A percentile compares a stretch with the other conserved stretches of the same genome.
These are phyloP conservation scores for Rhabditoides inermis DNA, from an alignment of 2,888 invertebrate genomes.

Conservation along the genomic window DNA sequence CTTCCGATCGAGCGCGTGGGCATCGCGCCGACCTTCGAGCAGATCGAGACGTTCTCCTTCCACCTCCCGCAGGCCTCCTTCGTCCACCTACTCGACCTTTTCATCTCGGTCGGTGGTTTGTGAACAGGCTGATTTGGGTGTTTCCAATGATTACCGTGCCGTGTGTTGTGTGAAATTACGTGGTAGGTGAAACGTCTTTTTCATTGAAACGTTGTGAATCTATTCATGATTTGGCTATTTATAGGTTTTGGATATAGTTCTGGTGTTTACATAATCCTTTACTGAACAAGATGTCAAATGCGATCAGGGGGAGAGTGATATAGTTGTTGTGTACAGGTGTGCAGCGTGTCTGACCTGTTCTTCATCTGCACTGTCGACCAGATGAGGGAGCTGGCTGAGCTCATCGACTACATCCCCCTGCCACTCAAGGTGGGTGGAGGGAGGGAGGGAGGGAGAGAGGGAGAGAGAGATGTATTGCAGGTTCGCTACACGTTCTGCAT, in stretches of 20 bases:
- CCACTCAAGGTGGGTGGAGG: slow-evolving; percentile 68
- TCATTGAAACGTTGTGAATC: too few relatives aligned
- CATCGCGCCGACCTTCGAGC: slow-evolving; percentile 91
- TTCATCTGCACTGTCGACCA: slow-evolving; percentile 94
- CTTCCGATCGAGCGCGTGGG: slow-evolving; percentile 68
- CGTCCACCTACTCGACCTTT: slow-evolving; percentile 91
- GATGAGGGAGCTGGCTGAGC: slow-evolving; percentile 90
- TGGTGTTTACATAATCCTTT: too few relatives aligned
- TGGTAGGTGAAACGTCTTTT: too few relatives aligned
- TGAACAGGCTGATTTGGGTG: neutral
- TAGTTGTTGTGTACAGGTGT: slow-evolving; percentile 5
- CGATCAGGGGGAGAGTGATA: slow-evolving; percentile 65
- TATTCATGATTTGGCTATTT: too few relatives aligned
- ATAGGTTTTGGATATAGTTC: too few relatives aligned
- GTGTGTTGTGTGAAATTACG: too few relatives aligned
- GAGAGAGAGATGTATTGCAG: slow-evolving; percentile 24
- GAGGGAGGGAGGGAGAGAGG: too few relatives aligned
- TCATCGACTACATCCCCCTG: slow-evolving; percentile 83
- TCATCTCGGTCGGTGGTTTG: slow-evolving; percentile 86
- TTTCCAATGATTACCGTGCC: neutral
- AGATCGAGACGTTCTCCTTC: slow-evolving; percentile 92
- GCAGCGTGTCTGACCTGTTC: slow-evolving; percentile 61
- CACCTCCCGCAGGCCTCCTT: slow-evolving; percentile 64
- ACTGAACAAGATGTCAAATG: too few relatives aligned
- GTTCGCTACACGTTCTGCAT: slow-evolving; percentile 90